Base-by-base conservation (phyloP, 2,797 vertebrate genomes). In the Ptychobarbus kaznakovi region DNA sequence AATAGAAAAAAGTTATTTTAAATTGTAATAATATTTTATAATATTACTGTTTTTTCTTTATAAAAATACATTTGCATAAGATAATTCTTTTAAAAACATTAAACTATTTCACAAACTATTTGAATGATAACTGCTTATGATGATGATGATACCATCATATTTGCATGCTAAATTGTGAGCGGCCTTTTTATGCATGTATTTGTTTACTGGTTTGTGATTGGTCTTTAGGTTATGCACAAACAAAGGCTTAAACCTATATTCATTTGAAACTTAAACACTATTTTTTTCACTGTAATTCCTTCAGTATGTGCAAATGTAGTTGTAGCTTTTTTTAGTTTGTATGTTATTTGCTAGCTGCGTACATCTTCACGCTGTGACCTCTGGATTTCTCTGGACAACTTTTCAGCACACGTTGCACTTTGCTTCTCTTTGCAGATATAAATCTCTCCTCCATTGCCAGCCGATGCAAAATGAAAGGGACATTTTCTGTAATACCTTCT, bases 361-460 rank as follows among this genome's bases (percentile, higher is more conserved):
- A 32, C 22, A 51, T 22, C 15, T 12, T 69, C 28, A 32, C 18
- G 12, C 3, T 22, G 6, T 66, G 44, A 76, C 18, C 22, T 44
- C 10, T 86, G 70, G 38, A n/a, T 46, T 76, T 56, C 46, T 75
- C 4, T 76, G 38, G 61, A 86, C 61, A 58, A 42, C 6, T 12
- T 74, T 73, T 65, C 40, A 86, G 44, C 46, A 75, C 28, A 73
- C 20, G 0, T 13, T 16, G 61, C 70, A 75, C 58, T 74, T 38
- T 65, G n/a, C 83, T 65, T 49, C 69, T 35, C 69, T 74, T 65
- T 35, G 16, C 49, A 35, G 42, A 80, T 73, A 35, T 53, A 53
- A n/a, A 81, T 81, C 56, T 68, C 40, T 13, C 20, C 61, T 58
- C 13, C 49, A 13, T 53, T 83, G 72, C 20, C 73, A 77, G 82